phyloP scores from a whole-genome alignment of 2,888 invertebrate species.

The Caenorhabditis sp. region DNA sequence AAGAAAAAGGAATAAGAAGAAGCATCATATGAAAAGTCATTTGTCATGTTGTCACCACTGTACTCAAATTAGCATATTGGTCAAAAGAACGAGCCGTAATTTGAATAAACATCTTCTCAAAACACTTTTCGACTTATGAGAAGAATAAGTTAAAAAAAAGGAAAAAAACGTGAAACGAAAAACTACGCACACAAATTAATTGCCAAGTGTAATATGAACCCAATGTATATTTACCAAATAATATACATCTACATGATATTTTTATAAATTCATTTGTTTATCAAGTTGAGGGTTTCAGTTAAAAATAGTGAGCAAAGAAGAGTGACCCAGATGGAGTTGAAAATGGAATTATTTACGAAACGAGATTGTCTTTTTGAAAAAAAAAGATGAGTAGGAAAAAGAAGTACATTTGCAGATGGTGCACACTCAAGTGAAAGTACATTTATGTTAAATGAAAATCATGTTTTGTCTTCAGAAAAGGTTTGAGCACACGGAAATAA shows the following conservation, averaged over 20 bases:
- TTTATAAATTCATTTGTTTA: too few relatives aligned
- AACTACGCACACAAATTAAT: neutral
- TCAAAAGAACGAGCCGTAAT: neutral
- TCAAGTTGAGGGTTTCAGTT: too few relatives aligned
- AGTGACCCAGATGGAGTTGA: slow-evolving; percentile 3
- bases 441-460: slow-evolving; percentile 1
- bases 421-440: neutral
- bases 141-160: neutral
- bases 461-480: slow-evolving; percentile 16
- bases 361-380: neutral
- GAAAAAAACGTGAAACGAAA: neutral
- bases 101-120: neutral
- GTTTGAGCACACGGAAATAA: slow-evolving; percentile 5
- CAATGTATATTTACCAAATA: neutral
- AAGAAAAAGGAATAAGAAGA: neutral
- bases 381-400: neutral
- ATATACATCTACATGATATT: neutral
- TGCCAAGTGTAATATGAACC: neutral
- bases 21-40: neutral
- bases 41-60: neutral
- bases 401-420: slow-evolving; percentile 10
- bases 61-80: slow-evolving; percentile 1
- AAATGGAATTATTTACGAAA: slow-evolving; percentile 3
- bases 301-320: neutral
- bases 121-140: too few relatives aligned